Evolutionary conservation across 2,888 invertebrate genomes (phyloP), one percentile per base, ranked within the genome.

Genomic region (Phasia obesa): DNA sequence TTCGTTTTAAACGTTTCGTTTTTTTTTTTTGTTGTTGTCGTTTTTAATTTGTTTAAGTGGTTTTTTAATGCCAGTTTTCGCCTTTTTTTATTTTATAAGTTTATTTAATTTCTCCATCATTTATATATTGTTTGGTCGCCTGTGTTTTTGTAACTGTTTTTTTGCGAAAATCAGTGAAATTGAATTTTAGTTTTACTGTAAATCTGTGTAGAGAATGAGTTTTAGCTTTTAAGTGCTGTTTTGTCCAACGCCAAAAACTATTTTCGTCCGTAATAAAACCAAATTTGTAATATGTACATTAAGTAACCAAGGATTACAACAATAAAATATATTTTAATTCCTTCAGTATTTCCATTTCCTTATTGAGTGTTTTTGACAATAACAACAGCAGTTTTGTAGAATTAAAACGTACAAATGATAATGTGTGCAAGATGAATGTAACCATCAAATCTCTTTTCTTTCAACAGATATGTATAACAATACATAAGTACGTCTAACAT

Each of bases 341-440:
- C 71, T 47, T 35, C n/a, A 47, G 25, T 53, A 17, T 60, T 38
- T 65, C 38, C 59, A 53, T 51, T 65, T 81, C 70, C 75, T 76
- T 51, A 67, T 44, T 73, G 55, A 62, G 60, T 79, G 60, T 47
- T 67, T 74, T 65, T 42, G 9, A 65, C 42, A 21, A 62, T 11
- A 27, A 17, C 15, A 23, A 35, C 23, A 27, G 15, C 35, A 35
- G 11, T 11, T 3, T 11, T 11, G 42, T 2, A 13, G 1, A 2
- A 25, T 19, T 17, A n/a, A 5, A 64, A 55, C 4, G 35, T 35
- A 5, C 35, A 0, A 35, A 11, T n/a, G 11, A 35, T 1, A 9
- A 27, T 21, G 31, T 35, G 17, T 27, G 11, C 44, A 15, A 9
- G 0, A 47, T 19, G n/a, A 47, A 25, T 44, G 42, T 0, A 55